Evolutionary conservation across 2,888 invertebrate species (phyloP), one percentile per base, ranked within the genome.

Genomic region (Panorpa germanica): DNA sequence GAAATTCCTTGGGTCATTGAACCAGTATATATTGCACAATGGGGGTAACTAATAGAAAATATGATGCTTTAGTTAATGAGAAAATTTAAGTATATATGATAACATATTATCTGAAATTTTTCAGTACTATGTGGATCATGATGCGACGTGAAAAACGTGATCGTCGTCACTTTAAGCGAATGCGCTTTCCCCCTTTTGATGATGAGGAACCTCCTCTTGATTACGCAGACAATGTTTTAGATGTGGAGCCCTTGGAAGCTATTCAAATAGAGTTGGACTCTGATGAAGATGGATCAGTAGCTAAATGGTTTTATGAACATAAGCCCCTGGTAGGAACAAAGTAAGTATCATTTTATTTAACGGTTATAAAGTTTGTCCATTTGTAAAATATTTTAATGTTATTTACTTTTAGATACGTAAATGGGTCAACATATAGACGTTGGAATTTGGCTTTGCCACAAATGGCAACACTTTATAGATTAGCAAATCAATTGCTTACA

Each of bases 1-100:
- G 98, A 99, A 63, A 98, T 99, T 45, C 98, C 98, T 3, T 95
- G 96, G 91, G 93, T 96, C 3, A 83, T 98, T 42, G 98, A 99
- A 48, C 98, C 98, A 0, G 82, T 96, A 4, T 99, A 96, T 50
- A 93, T 99, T 40, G 96, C 96, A 2, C 98, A 99, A 49, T 99
- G 98, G 98, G 96, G 95, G 76, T 78, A 55, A 59, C 62, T 42
- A 30, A 25, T 25, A 30, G 9, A 29, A 28, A 22, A 14, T 28
- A 9, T 7, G 7, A 25, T 28, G 14, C 16, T 21, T 24, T 6
- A 29, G 25, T 25, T 26, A n/a, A 29, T 29, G 29, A 20, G 21
- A 15, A 27, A 2, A n/a, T 26, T 25, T 13, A 4, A 10, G n/a
- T 33, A 6, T 19, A n/a, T 13, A 5, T 27, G 13, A 7, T 24